phyloP scores from a whole-genome alignment of 2,797 vertebrate genomes.

The Molossus molossus region DNA sequence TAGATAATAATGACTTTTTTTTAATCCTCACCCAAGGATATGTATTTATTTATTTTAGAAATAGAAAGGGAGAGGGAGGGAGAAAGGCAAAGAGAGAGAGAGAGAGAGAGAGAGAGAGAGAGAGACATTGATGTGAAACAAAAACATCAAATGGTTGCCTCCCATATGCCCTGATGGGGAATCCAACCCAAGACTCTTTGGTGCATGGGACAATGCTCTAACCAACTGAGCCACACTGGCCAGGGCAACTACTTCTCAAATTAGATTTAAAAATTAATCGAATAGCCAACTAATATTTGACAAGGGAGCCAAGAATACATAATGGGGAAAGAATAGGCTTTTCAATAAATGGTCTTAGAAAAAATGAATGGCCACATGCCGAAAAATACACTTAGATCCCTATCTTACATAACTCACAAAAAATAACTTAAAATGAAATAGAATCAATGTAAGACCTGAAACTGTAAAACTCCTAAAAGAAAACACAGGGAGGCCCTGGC shows the following conservation, averaged over 20 bases:
- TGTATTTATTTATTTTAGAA: neutral
- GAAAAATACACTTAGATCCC: neutral
- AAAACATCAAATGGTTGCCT: too few species aligned
- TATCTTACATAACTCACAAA: neutral
- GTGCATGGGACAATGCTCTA: too few species aligned
- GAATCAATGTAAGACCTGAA: conserved; percentile 8
- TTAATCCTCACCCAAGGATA: neutral
- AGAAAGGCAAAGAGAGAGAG: too few species aligned
- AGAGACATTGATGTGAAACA: too few species aligned
- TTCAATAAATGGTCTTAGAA: neutral
- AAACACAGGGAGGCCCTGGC: neutral
- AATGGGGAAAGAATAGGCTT: neutral
- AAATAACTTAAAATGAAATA: neutral
- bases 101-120: too few species aligned
- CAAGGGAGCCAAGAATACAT: neutral
- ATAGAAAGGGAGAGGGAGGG: too few species aligned
- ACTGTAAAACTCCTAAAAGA: neutral
- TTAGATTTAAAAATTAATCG: conserved; percentile 6
- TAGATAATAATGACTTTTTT: neutral
- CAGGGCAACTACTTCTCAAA: neutral
- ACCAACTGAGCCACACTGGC: too few species aligned
- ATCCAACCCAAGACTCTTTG: too few species aligned
- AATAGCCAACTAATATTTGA: neutral
- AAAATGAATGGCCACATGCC: neutral
- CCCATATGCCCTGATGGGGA: too few species aligned